Base-by-base conservation (phyloP, 2,797 vertebrate genomes). In the Tenualosa ilisha region DNA sequence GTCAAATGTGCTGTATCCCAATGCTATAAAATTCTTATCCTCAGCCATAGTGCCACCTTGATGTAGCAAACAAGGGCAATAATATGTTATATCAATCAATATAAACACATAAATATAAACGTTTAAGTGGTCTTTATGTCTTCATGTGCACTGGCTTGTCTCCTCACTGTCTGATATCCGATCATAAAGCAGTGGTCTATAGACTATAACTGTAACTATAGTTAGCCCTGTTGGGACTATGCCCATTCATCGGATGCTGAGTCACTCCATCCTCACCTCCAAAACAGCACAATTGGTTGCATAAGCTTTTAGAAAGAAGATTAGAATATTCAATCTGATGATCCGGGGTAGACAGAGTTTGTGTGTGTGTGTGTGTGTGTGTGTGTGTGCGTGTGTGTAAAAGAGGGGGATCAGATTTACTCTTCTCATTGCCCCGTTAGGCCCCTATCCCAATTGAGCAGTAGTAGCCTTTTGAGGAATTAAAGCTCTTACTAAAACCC, bases 251-350 rank as follows among this genome's bases (percentile, higher is more conserved):
- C 65, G 81, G 87, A 88, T 92, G 91, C 92, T 92, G 92, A 93
- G 88, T 94, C 91, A 93, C 88, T 86, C 86, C 65, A 40, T 79
- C 13, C 40, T 1, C 72, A 65, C 89, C 86, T 84, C 86, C 91
- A 86, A 68, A 88, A 86, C 61, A 84, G 84, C 84, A 90, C 87
- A 88, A 93, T 93, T 93, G 92, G 90, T 92, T 93, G 93, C 90
- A 93, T 94, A 93, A 94, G 90, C 91, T 92, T 91, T 93, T 87
- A 90, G 90, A 89, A 95, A 92, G 92, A 88, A 94, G 93, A 95
- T 95, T 94, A 94, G 88, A 90, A 91, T 86, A 88, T 91, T 84
- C 40, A 59, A 90, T 92, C 90, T 92, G 91, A 93, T 90, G 92
- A 92, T 91, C 92, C 93, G 88, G 92, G 91, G 92, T 93, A 91